A percentile compares a stretch with the other conserved stretches of the same genome.
phyloP scores from a whole-genome alignment of 37 sponge, comb jelly and placozoan species.

The Cladorhizidae sp. region DNA sequence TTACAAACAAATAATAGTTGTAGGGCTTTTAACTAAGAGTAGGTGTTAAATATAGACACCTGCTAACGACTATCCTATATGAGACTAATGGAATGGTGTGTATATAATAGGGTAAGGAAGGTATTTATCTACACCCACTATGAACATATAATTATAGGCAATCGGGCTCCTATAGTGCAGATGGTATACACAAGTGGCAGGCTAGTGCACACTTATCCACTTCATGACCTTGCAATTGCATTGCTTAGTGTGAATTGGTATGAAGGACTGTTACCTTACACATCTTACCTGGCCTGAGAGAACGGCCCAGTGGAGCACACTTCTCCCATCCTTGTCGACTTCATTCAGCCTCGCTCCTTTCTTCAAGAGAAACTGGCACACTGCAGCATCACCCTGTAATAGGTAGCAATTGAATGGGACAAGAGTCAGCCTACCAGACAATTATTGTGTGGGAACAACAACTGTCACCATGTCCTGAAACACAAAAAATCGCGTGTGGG shows the following conservation, averaged over 20 bases:
- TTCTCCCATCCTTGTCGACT: constrained; percentile 45
- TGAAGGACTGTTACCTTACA: not conserved
- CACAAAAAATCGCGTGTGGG: not conserved
- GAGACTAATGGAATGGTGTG: no score
- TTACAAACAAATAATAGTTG: no score
- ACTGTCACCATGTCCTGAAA: not conserved
- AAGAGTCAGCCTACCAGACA: not conserved
- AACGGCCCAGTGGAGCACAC: constrained; percentile 75
- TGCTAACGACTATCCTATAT: no score
- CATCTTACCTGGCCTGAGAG: constrained; percentile 54
- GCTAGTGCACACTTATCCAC: no score
- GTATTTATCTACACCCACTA: no score
- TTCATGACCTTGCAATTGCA: not conserved
- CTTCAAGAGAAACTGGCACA: constrained; percentile 52
- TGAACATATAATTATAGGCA: no score
- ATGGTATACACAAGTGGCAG: no score
- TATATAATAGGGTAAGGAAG: no score
- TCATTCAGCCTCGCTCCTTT: constrained; percentile 49
- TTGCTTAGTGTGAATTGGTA: not conserved
- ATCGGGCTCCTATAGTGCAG: no score
- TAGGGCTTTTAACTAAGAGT: no score
- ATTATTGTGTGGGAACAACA: not conserved
- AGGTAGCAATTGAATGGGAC: no score
- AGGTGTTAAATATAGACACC: no score
- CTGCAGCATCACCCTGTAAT: constrained; percentile 31